Evolutionary conservation across 2,888 invertebrate species (phyloP).

Genomic region (Parnassius smintheus): DNA sequence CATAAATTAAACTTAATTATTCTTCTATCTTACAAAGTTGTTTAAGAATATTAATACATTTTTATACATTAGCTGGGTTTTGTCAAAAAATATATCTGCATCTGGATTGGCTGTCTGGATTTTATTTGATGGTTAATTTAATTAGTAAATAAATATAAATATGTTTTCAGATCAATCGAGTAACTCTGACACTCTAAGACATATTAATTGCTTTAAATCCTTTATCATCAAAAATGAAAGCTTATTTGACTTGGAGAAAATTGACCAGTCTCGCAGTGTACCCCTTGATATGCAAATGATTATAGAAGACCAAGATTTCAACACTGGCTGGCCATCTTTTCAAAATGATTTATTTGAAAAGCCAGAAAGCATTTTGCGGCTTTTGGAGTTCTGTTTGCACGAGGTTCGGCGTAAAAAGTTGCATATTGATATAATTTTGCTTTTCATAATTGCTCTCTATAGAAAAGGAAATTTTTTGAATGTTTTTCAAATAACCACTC

Average conservation of each 20-base stretch:
- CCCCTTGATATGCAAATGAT: constrained; percentile 81
- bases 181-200: constrained; percentile 49
- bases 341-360: constrained; percentile 83
- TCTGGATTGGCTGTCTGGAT: too few species aligned
- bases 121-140: too few species aligned
- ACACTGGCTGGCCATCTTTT: constrained; percentile 83
- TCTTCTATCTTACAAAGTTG: too few species aligned
- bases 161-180: constrained; percentile 49
- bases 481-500: too few species aligned
- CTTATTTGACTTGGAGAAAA: constrained; percentile 78
- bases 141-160: too few species aligned
- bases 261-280: constrained; percentile 80
- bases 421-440: too few species aligned
- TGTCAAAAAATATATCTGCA: too few species aligned
- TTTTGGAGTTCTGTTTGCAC: constrained; percentile 90
- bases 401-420: constrained; percentile 69
- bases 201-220: constrained; percentile 50
- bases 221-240: constrained; percentile 61
- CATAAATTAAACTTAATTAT: too few species aligned
- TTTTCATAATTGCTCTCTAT: too few species aligned
- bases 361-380: constrained; percentile 85
- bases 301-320: constrained; percentile 79
- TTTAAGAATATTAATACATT: too few species aligned
- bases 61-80: too few species aligned
- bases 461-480: too few species aligned